phyloP scores from a whole-genome alignment of 2,888 invertebrate species.

The Cephus runcator region DNA sequence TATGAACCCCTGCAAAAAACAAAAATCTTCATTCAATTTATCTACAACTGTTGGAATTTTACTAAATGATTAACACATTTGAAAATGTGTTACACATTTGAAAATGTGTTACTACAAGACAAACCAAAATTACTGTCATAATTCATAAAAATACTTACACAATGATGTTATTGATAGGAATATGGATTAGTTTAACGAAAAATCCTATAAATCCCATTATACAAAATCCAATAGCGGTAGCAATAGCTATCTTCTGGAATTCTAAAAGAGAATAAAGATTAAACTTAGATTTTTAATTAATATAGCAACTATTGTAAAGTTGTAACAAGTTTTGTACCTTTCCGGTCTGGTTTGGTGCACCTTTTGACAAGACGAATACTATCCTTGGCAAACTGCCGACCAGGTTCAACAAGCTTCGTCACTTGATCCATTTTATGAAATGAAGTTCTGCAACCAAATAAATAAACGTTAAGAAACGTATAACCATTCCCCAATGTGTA shows the following conservation, averaged over 20 bases:
- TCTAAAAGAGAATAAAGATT: slow-evolving; percentile 72
- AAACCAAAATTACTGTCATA: neutral
- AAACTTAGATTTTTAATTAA: slow-evolving; percentile 18
- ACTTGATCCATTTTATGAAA: slow-evolving; percentile 91
- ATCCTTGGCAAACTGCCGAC: slow-evolving; percentile 97
- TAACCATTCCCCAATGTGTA: neutral
- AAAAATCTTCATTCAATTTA: neutral
- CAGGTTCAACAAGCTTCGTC: slow-evolving; percentile 92
- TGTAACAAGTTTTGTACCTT: slow-evolving; percentile 73
- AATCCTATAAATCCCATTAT: slow-evolving; percentile 99
- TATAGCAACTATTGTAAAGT: neutral
- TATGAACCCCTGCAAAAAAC: slow-evolving; percentile 55
- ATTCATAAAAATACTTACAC: slow-evolving; percentile 77
- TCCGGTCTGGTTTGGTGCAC: slow-evolving; percentile 99
- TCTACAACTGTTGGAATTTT: neutral
- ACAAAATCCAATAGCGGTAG: slow-evolving; percentile 99
- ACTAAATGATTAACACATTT: neutral
- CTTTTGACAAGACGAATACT: slow-evolving; percentile 97
- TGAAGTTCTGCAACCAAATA: slow-evolving; percentile 17
- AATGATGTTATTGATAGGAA: slow-evolving; percentile 97
- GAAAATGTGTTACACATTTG: neutral
- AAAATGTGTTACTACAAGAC: neutral
- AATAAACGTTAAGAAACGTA: slow-evolving; percentile 16
- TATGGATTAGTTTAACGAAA: slow-evolving; percentile 99
- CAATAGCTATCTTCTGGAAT: slow-evolving; percentile 99